Percentiles rank a stretch among this genome's conserved stretches.
These are phyloP conservation scores for Drosophila setifemur DNA, from an alignment of 1,140 invertebrate species.

Conservation along the genomic window DNA sequence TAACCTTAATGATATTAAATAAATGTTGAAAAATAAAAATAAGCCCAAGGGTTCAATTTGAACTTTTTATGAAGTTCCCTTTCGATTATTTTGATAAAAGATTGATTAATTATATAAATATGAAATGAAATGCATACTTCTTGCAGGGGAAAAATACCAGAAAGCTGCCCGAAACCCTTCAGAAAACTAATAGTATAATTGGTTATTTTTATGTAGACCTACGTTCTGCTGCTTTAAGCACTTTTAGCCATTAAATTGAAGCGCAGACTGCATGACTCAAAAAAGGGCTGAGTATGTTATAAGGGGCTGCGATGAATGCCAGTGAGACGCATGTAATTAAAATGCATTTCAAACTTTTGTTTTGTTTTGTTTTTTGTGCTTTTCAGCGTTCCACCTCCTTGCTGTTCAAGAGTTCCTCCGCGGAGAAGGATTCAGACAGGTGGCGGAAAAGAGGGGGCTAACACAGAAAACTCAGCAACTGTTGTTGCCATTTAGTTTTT, in stretches of 20 bases:
- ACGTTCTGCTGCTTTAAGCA: slow-evolving; percentile 39
- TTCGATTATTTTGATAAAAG: too few species aligned
- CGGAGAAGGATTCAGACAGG: neutral
- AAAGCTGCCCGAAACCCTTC: neutral
- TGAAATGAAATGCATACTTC: too few species aligned
- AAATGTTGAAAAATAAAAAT: too few species aligned
- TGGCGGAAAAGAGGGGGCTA: slow-evolving; percentile 7
- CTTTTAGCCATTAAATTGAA: slow-evolving; percentile 51
- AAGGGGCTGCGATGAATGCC: neutral
- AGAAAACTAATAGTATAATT: slow-evolving; percentile 55
- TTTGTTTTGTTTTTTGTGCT: slow-evolving; percentile 45
- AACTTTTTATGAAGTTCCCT: too few species aligned
- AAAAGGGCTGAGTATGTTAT: neutral
- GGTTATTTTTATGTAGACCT: slow-evolving; percentile 27
- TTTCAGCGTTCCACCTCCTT: slow-evolving; percentile 19
- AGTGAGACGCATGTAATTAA: slow-evolving; percentile 68
- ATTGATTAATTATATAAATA: too few species aligned
- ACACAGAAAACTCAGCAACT: slow-evolving; percentile 49
- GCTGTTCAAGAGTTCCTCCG: slow-evolving; percentile 19
- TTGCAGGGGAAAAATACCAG: too few species aligned
- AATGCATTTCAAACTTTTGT: slow-evolving; percentile 70
- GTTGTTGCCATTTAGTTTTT: slow-evolving; percentile 61
- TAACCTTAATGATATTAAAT: too few species aligned
- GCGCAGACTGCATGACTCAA: slow-evolving; percentile 21
- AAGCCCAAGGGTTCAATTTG: too few species aligned